Conservation (phyloP, 2,888 invertebrate genomes). For the Volucella bombylans region DNA sequence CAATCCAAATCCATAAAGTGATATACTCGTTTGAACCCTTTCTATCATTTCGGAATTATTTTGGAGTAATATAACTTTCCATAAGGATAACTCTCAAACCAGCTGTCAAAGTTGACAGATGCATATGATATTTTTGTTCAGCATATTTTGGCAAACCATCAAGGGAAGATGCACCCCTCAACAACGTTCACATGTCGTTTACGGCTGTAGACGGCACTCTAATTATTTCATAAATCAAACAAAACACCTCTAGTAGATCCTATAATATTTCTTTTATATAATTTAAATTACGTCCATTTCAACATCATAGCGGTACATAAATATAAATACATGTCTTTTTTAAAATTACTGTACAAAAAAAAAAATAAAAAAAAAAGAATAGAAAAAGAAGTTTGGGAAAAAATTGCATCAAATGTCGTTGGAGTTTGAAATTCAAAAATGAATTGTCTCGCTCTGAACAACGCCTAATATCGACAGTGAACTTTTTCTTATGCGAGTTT, state of each 20-base stretch:
- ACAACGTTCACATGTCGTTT: too few species aligned
- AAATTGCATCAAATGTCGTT: slow-evolving; percentile 38
- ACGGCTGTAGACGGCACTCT: too few species aligned
- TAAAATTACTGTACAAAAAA: slow-evolving; percentile 73
- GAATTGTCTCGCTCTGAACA: slow-evolving; percentile 51
- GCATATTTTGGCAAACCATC: too few species aligned
- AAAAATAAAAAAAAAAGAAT: slow-evolving; percentile 20
- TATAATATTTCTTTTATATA: slow-evolving; percentile 30
- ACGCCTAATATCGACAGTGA: slow-evolving; percentile 50
- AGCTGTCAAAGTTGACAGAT: too few species aligned
- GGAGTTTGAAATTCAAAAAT: slow-evolving; percentile 65
- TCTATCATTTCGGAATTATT: too few species aligned
- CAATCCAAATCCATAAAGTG: too few species aligned
- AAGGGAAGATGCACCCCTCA: too few species aligned
- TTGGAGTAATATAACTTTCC: too few species aligned
- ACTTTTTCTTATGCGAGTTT: slow-evolving; percentile 59
- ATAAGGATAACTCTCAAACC: too few species aligned
- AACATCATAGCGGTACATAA: slow-evolving; percentile 46
- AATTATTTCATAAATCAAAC: too few species aligned
- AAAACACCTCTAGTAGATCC: neutral
- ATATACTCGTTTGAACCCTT: too few species aligned
- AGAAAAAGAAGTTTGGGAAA: slow-evolving; percentile 1
- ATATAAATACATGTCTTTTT: slow-evolving; percentile 66
- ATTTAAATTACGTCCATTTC: slow-evolving; percentile 53
- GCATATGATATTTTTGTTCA: too few species aligned